These are phyloP conservation scores for Chloebia gouldiae DNA, from an alignment of 2,113 vertebrate species.

Conservation along the genomic window DNA sequence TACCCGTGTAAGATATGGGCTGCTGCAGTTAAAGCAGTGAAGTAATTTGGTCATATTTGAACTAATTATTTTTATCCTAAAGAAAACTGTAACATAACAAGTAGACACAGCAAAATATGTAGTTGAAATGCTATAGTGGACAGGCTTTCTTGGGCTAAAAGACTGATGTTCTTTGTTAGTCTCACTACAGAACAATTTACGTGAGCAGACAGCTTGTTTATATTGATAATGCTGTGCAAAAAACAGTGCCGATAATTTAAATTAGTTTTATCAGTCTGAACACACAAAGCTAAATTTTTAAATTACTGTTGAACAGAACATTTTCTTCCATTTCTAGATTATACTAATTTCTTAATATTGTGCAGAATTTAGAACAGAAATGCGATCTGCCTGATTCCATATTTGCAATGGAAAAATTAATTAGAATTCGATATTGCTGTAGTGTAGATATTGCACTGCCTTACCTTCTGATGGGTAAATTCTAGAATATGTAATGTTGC, in stretches of 20 bases:
- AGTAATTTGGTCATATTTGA: neutral
- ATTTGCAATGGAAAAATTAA: neutral
- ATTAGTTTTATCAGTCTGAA: neutral
- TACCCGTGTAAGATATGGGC: fast-evolving
- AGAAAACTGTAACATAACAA: fast-evolving
- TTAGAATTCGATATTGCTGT: neutral
- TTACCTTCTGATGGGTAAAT: neutral
- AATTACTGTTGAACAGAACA: neutral
- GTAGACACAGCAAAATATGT: neutral
- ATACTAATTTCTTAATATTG: neutral
- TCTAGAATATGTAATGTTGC: neutral
- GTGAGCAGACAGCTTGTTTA: neutral
- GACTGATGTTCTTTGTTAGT: neutral
- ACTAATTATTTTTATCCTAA: neutral
- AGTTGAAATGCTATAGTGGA: neutral
- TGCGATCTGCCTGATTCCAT: neutral
- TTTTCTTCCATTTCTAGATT: neutral
- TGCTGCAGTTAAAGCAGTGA: neutral
- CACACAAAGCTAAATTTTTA: neutral
- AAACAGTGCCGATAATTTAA: neutral
- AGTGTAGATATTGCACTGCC: neutral
- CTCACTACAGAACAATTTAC: neutral
- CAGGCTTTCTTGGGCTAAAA: neutral
- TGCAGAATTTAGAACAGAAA: neutral
- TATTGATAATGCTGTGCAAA: neutral